These are phyloP conservation scores for Nasonia longicornis DNA, from an alignment of 1,140 invertebrate species.

Conservation along the genomic window DNA sequence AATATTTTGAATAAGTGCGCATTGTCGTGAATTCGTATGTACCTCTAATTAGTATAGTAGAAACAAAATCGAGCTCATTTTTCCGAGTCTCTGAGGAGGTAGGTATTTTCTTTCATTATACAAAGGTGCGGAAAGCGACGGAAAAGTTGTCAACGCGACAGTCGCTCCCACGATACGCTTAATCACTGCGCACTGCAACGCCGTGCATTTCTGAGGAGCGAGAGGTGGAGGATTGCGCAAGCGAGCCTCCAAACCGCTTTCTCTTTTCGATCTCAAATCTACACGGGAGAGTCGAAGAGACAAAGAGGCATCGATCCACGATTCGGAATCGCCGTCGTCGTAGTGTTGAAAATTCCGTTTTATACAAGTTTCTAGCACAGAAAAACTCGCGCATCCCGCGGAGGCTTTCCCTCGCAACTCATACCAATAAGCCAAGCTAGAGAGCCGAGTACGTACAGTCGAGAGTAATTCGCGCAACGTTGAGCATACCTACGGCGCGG, in stretches of 20 bases:
- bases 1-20: too few species aligned
- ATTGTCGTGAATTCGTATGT: too few species aligned
- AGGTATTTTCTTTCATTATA: neutral
- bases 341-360: neutral
- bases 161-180: constrained; percentile 39
- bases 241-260: constrained; percentile 23
- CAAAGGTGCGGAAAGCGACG: neutral
- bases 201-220: constrained; percentile 13
- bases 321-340: too few species aligned
- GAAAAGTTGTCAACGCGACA: constrained; percentile 17
- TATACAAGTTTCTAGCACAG: neutral
- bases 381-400: neutral
- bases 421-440: neutral
- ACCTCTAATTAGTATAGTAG: neutral
- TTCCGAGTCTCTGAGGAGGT: neutral
- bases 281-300: neutral
- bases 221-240: constrained; percentile 19
- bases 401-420: neutral
- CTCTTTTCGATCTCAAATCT: constrained; percentile 40
- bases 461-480: constrained; percentile 1
- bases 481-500: constrained; percentile 58
- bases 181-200: constrained; percentile 27
- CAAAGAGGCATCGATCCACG: neutral
- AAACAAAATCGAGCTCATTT: neutral
- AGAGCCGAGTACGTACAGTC: neutral